Percentiles rank a stretch among this genome's conserved stretches.
phyloP scores from a whole-genome alignment of 64 coral and sea anemone species.

The Catalaphyllia jardinei region DNA sequence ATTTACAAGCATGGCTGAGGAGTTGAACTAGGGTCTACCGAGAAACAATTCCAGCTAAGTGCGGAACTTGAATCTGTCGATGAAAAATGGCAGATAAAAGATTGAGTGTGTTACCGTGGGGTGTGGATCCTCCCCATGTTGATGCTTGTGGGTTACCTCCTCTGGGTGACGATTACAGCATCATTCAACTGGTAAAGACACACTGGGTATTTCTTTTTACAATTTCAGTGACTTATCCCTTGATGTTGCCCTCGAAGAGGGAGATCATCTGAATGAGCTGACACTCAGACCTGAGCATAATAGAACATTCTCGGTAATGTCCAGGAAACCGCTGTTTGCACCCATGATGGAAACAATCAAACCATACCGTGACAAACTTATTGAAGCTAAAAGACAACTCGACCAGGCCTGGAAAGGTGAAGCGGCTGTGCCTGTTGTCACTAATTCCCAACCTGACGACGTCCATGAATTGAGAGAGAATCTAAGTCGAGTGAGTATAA shows the following conservation, averaged over 20 bases:
- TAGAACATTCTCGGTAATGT: constrained; percentile 63
- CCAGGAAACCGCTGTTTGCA: constrained; percentile 55
- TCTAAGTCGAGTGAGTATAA: constrained; percentile 12
- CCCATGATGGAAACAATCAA: constrained; percentile 81
- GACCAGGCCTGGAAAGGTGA: constrained; percentile 60
- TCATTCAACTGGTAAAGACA: background rate
- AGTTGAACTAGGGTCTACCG: too few species aligned
- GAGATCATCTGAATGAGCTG: constrained; percentile 53
- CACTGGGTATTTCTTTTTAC: background rate
- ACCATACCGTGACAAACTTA: constrained; percentile 59
- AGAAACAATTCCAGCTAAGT: too few species aligned
- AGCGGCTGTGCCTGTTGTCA: background rate
- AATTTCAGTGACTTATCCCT: constrained; percentile 67
- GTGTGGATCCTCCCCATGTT: background rate
- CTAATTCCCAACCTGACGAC: background rate
- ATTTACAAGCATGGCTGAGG: too few species aligned
- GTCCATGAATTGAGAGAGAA: constrained; percentile 19
- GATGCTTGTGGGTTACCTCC: background rate
- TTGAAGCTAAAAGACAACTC: constrained; percentile 67
- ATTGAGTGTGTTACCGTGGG: too few species aligned
- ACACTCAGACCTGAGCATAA: constrained; percentile 46
- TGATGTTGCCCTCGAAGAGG: constrained; percentile 74
- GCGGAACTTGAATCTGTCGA: too few species aligned
- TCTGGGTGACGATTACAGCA: background rate
- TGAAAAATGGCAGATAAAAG: too few species aligned